Percentiles rank a stretch among this genome's conserved stretches.
Conservation (phyloP, 2,113 vertebrate species). For the Oophaga pumilio region DNA sequence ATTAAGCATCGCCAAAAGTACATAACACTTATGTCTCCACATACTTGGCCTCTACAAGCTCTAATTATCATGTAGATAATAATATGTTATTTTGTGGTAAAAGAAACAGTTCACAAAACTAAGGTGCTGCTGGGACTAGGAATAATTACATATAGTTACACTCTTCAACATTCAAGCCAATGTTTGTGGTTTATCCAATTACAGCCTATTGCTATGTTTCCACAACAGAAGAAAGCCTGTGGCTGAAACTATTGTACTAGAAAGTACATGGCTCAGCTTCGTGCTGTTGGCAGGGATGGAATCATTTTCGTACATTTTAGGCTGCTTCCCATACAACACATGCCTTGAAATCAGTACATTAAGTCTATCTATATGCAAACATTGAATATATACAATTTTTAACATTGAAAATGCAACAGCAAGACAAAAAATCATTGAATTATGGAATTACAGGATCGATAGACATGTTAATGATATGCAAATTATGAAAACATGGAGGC, state of each 20-base stretch:
- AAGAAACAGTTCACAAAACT: conserved; percentile 4
- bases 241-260: neutral
- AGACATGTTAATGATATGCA: too few species aligned
- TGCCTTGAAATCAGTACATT: neutral
- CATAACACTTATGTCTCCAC: neutral
- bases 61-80: conserved; percentile 3
- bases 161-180: neutral
- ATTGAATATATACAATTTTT: too few species aligned
- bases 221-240: conserved; percentile 13
- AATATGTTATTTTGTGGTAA: conserved; percentile 18
- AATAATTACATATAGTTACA: conserved; percentile 29
- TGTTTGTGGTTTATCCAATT: conserved; percentile 20
- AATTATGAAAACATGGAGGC: too few species aligned
- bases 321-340: neutral
- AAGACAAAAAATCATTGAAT: too few species aligned
- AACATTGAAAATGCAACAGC: too few species aligned
- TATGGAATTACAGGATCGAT: too few species aligned
- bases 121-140: neutral
- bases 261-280: conserved; percentile 7
- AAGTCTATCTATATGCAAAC: neutral
- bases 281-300: neutral
- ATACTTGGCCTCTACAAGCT: conserved; percentile 6
- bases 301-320: neutral
- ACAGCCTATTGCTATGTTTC: conserved; percentile 30
- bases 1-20: neutral